Conservation (phyloP, 2,888 invertebrate genomes). For the Eueremaeus valkanovi region DNA sequence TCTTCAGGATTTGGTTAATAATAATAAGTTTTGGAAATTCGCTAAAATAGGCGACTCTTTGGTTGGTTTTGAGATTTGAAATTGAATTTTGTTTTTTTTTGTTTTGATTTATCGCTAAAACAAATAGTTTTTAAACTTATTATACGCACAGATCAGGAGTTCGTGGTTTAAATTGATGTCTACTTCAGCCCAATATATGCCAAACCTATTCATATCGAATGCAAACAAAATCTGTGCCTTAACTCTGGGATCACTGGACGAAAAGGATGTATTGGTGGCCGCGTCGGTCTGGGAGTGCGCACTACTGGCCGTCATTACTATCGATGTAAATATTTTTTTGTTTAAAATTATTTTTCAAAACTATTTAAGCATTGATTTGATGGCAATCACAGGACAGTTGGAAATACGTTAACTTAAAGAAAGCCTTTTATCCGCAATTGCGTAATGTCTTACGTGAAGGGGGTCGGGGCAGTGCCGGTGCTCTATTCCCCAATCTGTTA, state of each 20-base stretch:
- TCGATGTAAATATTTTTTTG: conserved; percentile 54
- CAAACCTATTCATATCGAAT: conserved; percentile 58
- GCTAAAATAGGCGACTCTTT: conserved; percentile 58
- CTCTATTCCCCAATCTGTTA: conserved; percentile 68
- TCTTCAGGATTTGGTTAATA: conserved; percentile 59
- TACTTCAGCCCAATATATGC: conserved; percentile 60
- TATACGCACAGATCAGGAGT: conserved; percentile 50
- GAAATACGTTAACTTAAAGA: conserved; percentile 66
- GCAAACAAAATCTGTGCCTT: conserved; percentile 59
- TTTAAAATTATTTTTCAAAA: background rate
- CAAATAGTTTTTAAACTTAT: background rate
- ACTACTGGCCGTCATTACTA: conserved; percentile 60
- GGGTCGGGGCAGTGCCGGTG: conserved; percentile 70
- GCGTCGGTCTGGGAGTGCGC: conserved; percentile 71
- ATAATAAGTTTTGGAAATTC: conserved; percentile 68
- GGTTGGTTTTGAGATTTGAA: conserved; percentile 47
- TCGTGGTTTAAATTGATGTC: conserved; percentile 68
- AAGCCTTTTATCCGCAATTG: conserved; percentile 68
- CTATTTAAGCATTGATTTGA: background rate
- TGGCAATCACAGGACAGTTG: conserved; percentile 63
- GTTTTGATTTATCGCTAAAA: too few species aligned
- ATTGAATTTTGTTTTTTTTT: too few species aligned
- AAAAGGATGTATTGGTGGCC: conserved; percentile 64
- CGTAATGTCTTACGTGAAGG: conserved; percentile 64
- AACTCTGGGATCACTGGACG: conserved; percentile 64